These are phyloP conservation scores for Alcedo quadribrachys DNA, from an alignment of 2,797 vertebrate species.

Conservation along the genomic window DNA sequence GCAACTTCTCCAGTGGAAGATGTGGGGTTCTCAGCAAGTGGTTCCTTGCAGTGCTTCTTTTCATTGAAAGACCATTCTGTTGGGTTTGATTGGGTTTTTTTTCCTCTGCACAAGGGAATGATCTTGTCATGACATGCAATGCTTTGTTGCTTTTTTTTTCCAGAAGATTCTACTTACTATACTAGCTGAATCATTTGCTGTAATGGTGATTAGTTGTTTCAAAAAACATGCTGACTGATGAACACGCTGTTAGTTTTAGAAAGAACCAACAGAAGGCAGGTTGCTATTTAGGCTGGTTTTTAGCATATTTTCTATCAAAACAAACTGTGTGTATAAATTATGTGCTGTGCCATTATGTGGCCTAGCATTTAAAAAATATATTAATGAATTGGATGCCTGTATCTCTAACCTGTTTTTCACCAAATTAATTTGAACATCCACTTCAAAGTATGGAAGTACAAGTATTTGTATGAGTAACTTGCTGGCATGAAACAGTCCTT, in stretches of 20 bases:
- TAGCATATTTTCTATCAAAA: slow-evolving; percentile 15
- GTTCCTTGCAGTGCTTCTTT: background rate
- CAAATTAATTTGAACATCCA: background rate
- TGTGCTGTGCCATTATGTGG: background rate
- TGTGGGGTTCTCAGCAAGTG: background rate
- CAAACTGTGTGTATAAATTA: background rate
- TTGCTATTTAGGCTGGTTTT: background rate
- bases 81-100: background rate
- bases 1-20: background rate
- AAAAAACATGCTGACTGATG: slow-evolving; percentile 40
- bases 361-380: background rate
- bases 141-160: slow-evolving; percentile 6
- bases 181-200: slow-evolving; percentile 20
- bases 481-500: background rate
- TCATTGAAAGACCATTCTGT: background rate
- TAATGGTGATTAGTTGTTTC: background rate
- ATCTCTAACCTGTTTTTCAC: background rate
- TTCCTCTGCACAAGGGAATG: background rate
- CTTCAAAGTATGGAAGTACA: background rate
- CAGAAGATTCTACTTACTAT: background rate
- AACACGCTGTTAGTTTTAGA: slow-evolving; percentile 12
- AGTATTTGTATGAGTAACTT: background rate
- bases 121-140: background rate
- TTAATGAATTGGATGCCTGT: background rate
- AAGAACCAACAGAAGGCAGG: slow-evolving; percentile 18